Percentiles rank a stretch among this genome's conserved stretches.
These are phyloP conservation scores for Colossoma macropomum DNA, from an alignment of 2,113 vertebrate species.

Conservation along the genomic window DNA sequence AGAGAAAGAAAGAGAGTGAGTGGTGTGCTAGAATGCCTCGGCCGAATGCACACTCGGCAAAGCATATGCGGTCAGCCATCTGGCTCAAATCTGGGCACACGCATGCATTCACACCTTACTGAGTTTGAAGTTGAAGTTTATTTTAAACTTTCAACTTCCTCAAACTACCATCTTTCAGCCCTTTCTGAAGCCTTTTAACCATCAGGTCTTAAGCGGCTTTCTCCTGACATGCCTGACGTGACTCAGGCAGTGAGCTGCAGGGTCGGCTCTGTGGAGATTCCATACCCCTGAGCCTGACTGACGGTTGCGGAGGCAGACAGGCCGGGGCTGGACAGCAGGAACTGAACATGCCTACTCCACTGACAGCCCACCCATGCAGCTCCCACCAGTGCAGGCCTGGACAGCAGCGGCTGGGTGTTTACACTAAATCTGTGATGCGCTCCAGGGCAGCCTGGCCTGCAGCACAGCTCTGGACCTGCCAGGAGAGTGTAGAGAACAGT, in stretches of 20 bases:
- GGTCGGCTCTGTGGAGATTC: not conserved
- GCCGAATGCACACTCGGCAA: conserved; percentile 55
- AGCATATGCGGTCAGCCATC: conserved; percentile 67
- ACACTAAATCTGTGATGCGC: conserved; percentile 1
- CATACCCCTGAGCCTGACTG: not conserved
- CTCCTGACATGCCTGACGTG: not conserved
- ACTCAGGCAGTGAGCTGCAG: not conserved
- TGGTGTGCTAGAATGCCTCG: conserved; percentile 21
- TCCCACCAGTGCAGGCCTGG: not conserved
- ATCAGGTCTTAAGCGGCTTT: not conserved
- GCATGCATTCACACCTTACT: conserved; percentile 7
- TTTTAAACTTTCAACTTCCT: not conserved
- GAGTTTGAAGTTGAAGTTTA: not conserved
- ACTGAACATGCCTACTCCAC: not conserved
- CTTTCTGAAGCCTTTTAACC: not conserved
- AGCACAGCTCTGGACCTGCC: not conserved
- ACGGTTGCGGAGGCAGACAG: not conserved
- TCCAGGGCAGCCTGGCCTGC: conserved; percentile 7
- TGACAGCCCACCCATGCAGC: conserved; percentile 1
- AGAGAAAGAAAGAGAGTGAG: conserved; percentile 43
- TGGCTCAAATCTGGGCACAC: conserved; percentile 47
- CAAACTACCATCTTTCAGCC: not conserved
- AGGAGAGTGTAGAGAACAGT: not conserved
- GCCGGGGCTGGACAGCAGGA: not conserved
- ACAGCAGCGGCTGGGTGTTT: not conserved